phyloP scores from a whole-genome alignment of 2,113 vertebrate genomes.

The Hypomesus transpacificus region DNA sequence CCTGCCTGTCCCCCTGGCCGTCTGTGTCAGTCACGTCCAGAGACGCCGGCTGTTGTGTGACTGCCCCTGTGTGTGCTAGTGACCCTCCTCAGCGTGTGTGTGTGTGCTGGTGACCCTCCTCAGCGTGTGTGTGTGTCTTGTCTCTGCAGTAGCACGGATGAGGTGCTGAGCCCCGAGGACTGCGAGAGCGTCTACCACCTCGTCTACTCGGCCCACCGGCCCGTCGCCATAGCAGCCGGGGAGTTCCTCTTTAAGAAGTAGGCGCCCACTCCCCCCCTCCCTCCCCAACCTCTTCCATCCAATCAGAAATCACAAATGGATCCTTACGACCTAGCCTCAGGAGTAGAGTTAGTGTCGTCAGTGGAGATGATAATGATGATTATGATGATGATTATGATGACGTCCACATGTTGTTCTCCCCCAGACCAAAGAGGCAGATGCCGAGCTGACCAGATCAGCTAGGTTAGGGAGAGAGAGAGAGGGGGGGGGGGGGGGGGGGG shows the following conservation, averaged over 20 bases:
- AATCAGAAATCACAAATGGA: not conserved
- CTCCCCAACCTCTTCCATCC: not conserved
- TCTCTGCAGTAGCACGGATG: conserved; percentile 89
- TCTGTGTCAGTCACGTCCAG: too few relatives aligned
- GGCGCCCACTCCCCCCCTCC: conserved; percentile 27
- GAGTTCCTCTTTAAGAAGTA: conserved; percentile 99
- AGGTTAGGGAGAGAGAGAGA: conserved; percentile 1
- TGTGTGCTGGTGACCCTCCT: conserved; percentile 1
- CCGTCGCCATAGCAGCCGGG: conserved; percentile 94
- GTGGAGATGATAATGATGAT: not conserved
- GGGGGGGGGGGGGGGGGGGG: too few relatives aligned
- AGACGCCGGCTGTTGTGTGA: not conserved
- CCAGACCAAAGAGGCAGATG: not conserved
- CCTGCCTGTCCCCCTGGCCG: too few relatives aligned
- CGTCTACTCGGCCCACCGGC: conserved; percentile 97
- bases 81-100: not conserved
- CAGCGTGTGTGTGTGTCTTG: conserved; percentile 37
- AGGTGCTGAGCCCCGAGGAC: conserved; percentile 96
- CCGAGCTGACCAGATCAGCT: not conserved
- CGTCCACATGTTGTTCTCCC: not conserved
- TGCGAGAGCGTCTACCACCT: conserved; percentile 99
- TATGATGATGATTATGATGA: too few relatives aligned
- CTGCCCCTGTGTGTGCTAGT: not conserved
- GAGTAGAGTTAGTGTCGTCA: not conserved
- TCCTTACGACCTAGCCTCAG: not conserved